Conservation (phyloP, 1,140 invertebrate species). For the Megalonaias nervosa region DNA sequence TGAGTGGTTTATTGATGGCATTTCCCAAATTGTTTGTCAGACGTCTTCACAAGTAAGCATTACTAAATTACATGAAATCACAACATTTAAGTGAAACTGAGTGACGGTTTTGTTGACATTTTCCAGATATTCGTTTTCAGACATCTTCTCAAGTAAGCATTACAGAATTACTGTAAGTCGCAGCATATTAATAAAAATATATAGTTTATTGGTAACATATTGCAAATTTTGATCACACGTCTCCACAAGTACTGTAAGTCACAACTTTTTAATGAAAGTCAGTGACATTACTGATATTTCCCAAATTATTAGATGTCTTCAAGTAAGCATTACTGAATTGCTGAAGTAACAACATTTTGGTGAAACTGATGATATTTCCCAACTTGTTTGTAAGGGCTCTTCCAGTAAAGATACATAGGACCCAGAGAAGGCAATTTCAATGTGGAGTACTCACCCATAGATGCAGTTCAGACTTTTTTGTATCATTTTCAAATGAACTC, state of each 20-base stretch:
- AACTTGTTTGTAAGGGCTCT: too few species aligned
- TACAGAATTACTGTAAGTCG: too few species aligned
- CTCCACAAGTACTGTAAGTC: constrained; percentile 54
- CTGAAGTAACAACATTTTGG: background rate
- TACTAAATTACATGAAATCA: background rate
- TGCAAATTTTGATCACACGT: constrained; percentile 58
- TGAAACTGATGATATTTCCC: background rate
- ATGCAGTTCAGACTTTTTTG: too few species aligned
- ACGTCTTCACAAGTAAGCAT: constrained; percentile 59
- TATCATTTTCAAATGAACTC: too few species aligned
- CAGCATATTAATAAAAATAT: too few species aligned
- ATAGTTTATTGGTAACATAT: constrained; percentile 53
- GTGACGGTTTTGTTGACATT: too few species aligned
- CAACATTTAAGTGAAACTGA: background rate
- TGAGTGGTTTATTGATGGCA: constrained; percentile 56
- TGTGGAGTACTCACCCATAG: too few species aligned
- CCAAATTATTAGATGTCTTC: constrained; percentile 59
- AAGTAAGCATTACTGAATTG: constrained; percentile 45
- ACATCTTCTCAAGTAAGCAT: too few species aligned
- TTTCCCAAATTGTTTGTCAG: constrained; percentile 61
- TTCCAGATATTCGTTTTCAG: too few species aligned
- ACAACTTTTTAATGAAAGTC: background rate
- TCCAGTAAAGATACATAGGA: too few species aligned
- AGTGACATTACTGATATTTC: constrained; percentile 50
- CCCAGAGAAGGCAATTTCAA: too few species aligned